Percentiles rank a stretch among this genome's conserved stretches.
Evolutionary conservation across 2,888 invertebrate genomes (phyloP).

Genomic region (Margaritifera margaritifera): DNA sequence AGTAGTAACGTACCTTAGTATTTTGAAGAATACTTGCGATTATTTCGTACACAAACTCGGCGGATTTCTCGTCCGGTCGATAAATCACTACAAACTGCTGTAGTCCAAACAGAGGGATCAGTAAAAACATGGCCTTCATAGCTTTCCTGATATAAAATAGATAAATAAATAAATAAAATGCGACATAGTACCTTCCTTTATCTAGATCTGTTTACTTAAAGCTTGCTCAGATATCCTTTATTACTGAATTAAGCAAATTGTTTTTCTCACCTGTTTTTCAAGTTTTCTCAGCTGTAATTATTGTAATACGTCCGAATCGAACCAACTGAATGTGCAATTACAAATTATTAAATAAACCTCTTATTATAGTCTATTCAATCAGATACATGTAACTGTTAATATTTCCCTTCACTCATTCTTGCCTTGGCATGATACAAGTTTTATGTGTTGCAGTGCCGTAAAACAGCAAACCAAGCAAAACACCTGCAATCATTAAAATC

Average conservation of each 20-base stretch:
- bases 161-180: constrained; percentile 1
- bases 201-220: too few species aligned
- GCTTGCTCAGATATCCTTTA: too few species aligned
- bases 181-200: not conserved
- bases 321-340: too few species aligned
- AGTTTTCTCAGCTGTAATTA: not conserved
- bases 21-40: constrained; percentile 58
- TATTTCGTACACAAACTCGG: constrained; percentile 56
- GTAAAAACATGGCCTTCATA: constrained; percentile 67
- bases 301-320: too few species aligned
- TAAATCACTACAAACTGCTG: constrained; percentile 69
- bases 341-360: too few species aligned
- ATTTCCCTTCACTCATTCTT: too few species aligned
- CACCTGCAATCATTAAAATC: too few species aligned
- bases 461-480: too few species aligned
- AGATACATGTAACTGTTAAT: too few species aligned
- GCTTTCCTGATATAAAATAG: constrained; percentile 52
- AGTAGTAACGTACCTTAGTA: constrained; percentile 59
- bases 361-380: too few species aligned
- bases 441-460: too few species aligned
- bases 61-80: constrained; percentile 48
- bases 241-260: not conserved
- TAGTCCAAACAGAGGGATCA: constrained; percentile 69
- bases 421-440: too few species aligned
- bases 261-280: not conserved